Base-by-base conservation (phyloP, 2,113 vertebrate genomes). In the Ceratotherium simum region DNA sequence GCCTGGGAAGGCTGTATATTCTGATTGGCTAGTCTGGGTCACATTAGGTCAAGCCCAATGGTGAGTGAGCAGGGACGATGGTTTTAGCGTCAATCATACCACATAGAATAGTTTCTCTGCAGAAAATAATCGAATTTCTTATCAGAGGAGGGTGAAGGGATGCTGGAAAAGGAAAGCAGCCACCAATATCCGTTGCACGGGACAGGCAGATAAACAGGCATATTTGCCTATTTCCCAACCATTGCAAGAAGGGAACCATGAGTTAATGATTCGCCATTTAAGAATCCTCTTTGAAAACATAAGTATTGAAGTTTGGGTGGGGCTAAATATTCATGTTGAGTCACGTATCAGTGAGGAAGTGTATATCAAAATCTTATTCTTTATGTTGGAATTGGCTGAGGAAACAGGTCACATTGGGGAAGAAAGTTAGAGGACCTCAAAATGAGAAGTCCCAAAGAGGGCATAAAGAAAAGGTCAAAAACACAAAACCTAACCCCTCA, bases 141-240 rank as follows among this genome's bases (percentile, higher is more conserved):
- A 69, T 4, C 27, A 93, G 25, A 54, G 4, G 60, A 42, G 3
- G 8, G 4, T 14, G 75, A 67, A 93, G 1, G 1, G 4, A 33
- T 85, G 0, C 25, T 70, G 6, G 16, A 39, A 46, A 94, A 90
- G 10, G 16, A 83, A 87, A 36, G 33, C 2, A 42, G 48, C 1
- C 6, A 56, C 33, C 0, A 2, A 23, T 27, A 69, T 33, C 13
- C 21, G 54, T 16, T 36, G 14, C 4, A n/a, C 3, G 10, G 9
- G 10, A 36, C 8, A 79, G 16, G 12, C 8, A 85, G 48, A 70
- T 39, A 58, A 79, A 46, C 33, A 31, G 16, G 5, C 8, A 7
- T 29, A 92, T 60, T 89, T 95, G n/a, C 0, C 13, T 89, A 29
- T 20, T 36, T 58, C 13, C 25, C 11, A 69, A 14, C 4, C 13